Percentiles rank a stretch among this genome's conserved stretches.
phyloP scores from a whole-genome alignment of 37 sponge, comb jelly and placozoan genomes.

The Bolinopsis microptera region DNA sequence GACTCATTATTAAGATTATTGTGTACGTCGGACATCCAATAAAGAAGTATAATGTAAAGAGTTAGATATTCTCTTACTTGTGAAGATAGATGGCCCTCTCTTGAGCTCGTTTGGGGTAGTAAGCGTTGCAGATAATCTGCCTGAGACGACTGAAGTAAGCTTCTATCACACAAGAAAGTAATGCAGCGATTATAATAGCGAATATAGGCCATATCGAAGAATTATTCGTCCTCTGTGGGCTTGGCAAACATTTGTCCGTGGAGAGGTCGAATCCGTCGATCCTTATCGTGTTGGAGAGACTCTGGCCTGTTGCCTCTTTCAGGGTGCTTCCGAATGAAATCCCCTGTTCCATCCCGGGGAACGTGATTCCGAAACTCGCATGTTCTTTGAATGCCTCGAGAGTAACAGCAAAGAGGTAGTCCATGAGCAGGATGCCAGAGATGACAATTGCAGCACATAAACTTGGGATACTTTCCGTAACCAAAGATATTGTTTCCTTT shows the following conservation, averaged over 20 bases:
- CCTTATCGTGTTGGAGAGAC: neutral
- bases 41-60: no score
- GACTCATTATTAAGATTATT: no score
- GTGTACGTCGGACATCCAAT: no score
- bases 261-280: neutral
- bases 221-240: neutral
- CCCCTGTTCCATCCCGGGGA: neutral
- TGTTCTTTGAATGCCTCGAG: neutral
- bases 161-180: neutral
- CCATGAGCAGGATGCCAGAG: neutral
- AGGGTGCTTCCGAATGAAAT: no score
- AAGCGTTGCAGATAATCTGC: neutral
- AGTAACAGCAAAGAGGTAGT: neutral
- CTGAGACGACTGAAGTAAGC: neutral
- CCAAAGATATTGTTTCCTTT: neutral
- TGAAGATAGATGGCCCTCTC: neutral
- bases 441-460: neutral
- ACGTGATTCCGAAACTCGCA: neutral
- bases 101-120: neutral
- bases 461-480: neutral
- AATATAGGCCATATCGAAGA: no score
- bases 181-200: neutral
- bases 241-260: neutral
- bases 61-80: no score
- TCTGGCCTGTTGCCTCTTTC: no score